phyloP scores from a whole-genome alignment of 2,888 invertebrate genomes.

The Scelioninae gen. 1 region DNA sequence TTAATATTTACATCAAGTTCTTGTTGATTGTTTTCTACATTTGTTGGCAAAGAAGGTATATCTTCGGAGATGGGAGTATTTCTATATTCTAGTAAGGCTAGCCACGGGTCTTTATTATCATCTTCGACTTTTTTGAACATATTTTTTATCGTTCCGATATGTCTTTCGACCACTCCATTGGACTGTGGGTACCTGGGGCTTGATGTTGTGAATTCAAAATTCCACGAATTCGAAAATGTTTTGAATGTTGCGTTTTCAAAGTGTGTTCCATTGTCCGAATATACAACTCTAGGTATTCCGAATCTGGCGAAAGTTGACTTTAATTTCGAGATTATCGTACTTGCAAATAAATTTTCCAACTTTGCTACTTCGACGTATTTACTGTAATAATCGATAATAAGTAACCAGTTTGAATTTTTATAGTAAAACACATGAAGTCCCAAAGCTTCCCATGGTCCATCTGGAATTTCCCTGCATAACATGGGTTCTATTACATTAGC shows the following conservation, averaged over 20 bases:
- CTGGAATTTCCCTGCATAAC: slow-evolving; percentile 43
- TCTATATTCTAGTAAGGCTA: slow-evolving; percentile 71
- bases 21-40: too few relatives aligned
- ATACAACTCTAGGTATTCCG: slow-evolving; percentile 67
- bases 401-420: slow-evolving; percentile 20
- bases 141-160: slow-evolving; percentile 72
- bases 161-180: slow-evolving; percentile 69
- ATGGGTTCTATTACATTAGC: slow-evolving; percentile 9
- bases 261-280: slow-evolving; percentile 65
- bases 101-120: slow-evolving; percentile 53
- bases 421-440: slow-evolving; percentile 59
- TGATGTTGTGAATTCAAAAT: slow-evolving; percentile 56
- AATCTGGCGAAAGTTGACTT: slow-evolving; percentile 71
- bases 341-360: slow-evolving; percentile 14
- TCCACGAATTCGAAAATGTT: too few relatives aligned
- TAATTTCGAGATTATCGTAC: slow-evolving; percentile 39
- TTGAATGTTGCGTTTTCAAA: slow-evolving; percentile 9
- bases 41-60: slow-evolving; percentile 68
- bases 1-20: slow-evolving; percentile 57
- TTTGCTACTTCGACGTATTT: slow-evolving; percentile 62
- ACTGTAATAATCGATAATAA: slow-evolving; percentile 65
- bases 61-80: slow-evolving; percentile 69
- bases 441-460: slow-evolving; percentile 55
- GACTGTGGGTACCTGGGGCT: slow-evolving; percentile 67
- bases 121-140: slow-evolving; percentile 69